phyloP scores from a whole-genome alignment of 2,113 vertebrate genomes.

The Corythaeola cristata region DNA sequence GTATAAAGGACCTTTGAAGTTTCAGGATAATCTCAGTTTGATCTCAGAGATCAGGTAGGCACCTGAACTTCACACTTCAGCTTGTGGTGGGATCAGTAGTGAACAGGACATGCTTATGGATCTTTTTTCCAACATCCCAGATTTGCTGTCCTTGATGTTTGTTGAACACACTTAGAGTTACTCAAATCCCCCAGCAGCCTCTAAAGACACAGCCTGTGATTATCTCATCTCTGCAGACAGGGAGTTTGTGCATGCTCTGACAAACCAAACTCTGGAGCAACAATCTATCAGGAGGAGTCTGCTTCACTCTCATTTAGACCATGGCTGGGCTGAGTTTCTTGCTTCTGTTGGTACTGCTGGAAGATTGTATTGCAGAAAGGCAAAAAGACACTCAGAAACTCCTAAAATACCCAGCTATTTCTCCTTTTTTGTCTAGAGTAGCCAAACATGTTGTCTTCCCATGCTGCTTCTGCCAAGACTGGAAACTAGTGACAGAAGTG shows the following conservation, averaged over 20 bases:
- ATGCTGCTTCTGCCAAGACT: neutral
- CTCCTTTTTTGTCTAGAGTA: neutral
- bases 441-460: neutral
- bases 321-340: neutral
- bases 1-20: neutral
- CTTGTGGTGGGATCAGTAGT: neutral
- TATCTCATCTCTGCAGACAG: slow-evolving; percentile 15
- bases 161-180: neutral
- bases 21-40: neutral
- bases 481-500: neutral
- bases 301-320: neutral
- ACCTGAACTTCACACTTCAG: neutral
- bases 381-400: neutral
- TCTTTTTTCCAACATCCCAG: neutral
- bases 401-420: neutral
- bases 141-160: neutral
- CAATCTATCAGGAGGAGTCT: neutral
- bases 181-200: neutral
- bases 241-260: neutral
- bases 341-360: neutral
- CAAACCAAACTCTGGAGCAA: slow-evolving; percentile 2
- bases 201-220: neutral
- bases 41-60: neutral
- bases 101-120: neutral
- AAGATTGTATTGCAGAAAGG: neutral